phyloP scores from a whole-genome alignment of 2,113 vertebrate species.

The Pseudopodoces humilis region DNA sequence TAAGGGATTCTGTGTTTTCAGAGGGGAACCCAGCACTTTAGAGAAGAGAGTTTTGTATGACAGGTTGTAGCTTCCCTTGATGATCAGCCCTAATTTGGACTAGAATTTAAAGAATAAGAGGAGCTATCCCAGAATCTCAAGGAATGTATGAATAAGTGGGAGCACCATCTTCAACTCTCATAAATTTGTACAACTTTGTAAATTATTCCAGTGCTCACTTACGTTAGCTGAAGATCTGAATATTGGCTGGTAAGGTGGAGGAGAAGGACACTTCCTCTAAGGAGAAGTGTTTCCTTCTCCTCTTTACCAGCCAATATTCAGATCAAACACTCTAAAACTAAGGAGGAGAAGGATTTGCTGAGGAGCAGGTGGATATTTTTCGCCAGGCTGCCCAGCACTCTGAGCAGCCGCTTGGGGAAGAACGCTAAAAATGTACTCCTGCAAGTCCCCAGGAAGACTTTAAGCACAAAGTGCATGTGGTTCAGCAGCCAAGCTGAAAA shows the following conservation, averaged over 20 bases:
- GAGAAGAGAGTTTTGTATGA: background rate
- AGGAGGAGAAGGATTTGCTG: background rate
- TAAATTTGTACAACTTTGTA: background rate
- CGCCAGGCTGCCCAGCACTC: background rate
- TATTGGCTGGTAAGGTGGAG: background rate
- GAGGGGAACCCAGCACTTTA: background rate
- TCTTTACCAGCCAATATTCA: too few species aligned
- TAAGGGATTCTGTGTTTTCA: background rate
- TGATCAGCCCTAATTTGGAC: background rate
- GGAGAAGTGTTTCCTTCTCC: too few species aligned
- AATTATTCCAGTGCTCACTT: background rate
- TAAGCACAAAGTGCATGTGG: background rate
- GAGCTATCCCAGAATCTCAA: background rate
- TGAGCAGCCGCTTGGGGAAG: background rate
- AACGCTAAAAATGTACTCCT: background rate
- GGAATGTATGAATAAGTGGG: background rate
- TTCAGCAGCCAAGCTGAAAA: constrained; percentile 61
- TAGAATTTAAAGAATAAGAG: background rate
- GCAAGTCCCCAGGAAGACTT: background rate
- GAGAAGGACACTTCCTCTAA: background rate
- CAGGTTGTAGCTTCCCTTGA: background rate
- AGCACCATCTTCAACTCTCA: background rate
- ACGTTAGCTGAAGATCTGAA: background rate
- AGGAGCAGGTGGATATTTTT: constrained; percentile 3
- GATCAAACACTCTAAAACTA: too few species aligned